Percentiles rank a stretch among this genome's conserved stretches.
Conservation (phyloP, 2,888 invertebrate genomes). For the Orgyia antiqua region DNA sequence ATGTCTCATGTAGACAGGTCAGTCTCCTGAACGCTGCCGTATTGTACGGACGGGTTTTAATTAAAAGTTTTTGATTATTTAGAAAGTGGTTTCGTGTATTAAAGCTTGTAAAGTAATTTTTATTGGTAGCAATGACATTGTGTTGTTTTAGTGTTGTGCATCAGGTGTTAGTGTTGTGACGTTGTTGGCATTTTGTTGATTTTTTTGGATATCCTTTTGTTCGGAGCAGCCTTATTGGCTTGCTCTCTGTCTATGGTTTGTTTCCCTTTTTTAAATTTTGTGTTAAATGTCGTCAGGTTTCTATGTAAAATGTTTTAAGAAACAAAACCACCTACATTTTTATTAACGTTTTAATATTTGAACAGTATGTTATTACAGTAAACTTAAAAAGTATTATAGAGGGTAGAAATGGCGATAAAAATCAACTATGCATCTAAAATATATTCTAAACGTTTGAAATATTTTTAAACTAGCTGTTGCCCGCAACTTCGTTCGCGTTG, state of each 20-base stretch:
- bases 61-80: slow-evolving; percentile 21
- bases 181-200: slow-evolving; percentile 43
- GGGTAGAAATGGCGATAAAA: too few relatives aligned
- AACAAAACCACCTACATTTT: too few relatives aligned
- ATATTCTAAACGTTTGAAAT: too few relatives aligned
- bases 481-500: too few relatives aligned
- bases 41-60: slow-evolving; percentile 32
- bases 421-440: too few relatives aligned
- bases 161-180: slow-evolving; percentile 34
- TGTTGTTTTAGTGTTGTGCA: slow-evolving; percentile 30
- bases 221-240: slow-evolving; percentile 30
- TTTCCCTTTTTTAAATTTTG: slow-evolving; percentile 7
- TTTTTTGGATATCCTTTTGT: slow-evolving; percentile 41
- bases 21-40: slow-evolving; percentile 47
- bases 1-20: slow-evolving; percentile 37
- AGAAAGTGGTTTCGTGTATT: slow-evolving; percentile 40
- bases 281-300: slow-evolving; percentile 27
- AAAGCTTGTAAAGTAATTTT: slow-evolving; percentile 18
- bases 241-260: slow-evolving; percentile 26
- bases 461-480: too few relatives aligned
- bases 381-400: too few relatives aligned
- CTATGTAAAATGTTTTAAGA: too few relatives aligned
- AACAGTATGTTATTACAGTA: too few relatives aligned
- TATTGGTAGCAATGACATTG: slow-evolving; percentile 33
- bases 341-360: too few relatives aligned